These are phyloP conservation scores for Apotomis turbidana DNA, from an alignment of 2,888 invertebrate genomes.

Conservation along the genomic window DNA sequence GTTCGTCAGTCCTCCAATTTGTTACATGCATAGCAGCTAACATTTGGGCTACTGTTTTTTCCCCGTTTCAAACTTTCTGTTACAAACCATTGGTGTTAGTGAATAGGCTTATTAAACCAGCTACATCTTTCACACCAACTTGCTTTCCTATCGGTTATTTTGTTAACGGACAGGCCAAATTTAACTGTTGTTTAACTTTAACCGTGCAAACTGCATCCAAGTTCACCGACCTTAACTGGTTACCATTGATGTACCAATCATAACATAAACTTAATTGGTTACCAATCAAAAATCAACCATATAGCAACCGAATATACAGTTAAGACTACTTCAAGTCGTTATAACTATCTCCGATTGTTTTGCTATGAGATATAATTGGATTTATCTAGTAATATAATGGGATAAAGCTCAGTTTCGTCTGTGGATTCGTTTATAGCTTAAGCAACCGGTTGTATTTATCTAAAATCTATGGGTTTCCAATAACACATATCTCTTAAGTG, in stretches of 20 bases:
- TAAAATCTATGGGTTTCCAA: not conserved
- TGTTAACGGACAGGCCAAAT: not conserved
- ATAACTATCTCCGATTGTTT: constrained; percentile 7
- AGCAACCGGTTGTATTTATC: constrained; percentile 13
- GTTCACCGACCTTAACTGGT: constrained; percentile 31
- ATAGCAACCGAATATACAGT: not conserved
- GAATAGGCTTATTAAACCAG: too few relatives aligned
- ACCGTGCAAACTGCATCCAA: constrained; percentile 35
- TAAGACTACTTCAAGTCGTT: not conserved
- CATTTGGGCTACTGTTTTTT: too few relatives aligned
- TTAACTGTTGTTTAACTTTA: constrained; percentile 20
- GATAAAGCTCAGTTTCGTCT: not conserved
- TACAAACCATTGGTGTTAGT: too few relatives aligned
- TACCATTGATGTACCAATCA: constrained; percentile 20
- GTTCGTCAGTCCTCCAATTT: too few relatives aligned
- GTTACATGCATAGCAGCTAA: too few relatives aligned
- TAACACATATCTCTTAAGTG: too few relatives aligned
- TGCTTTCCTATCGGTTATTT: not conserved
- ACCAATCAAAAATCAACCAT: too few relatives aligned
- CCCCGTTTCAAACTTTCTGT: too few relatives aligned
- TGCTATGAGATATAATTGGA: not conserved
- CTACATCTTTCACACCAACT: too few relatives aligned
- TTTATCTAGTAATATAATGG: not conserved
- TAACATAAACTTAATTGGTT: constrained; percentile 16
- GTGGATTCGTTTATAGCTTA: not conserved